These are phyloP conservation scores for Willisornis vidua DNA, from an alignment of 2,113 vertebrate species.

Conservation along the genomic window DNA sequence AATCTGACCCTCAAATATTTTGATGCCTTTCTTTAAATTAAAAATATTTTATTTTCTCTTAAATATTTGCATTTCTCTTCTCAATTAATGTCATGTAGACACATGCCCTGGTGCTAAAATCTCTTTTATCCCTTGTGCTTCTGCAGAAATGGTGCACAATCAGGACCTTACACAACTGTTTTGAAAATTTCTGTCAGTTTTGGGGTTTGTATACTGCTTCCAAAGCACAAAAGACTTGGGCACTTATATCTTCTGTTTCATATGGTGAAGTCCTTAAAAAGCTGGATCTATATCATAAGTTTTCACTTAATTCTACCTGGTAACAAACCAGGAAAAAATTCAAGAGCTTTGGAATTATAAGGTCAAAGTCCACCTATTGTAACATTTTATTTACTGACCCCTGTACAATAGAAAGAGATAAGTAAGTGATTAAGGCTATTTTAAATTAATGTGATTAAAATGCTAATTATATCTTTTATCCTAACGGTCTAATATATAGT, in stretches of 20 bases:
- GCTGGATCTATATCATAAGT: not conserved
- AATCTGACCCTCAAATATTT: not conserved
- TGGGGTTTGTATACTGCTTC: not conserved
- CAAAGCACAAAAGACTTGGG: not conserved
- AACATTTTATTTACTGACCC: conserved; percentile 63
- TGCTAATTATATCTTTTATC: conserved; percentile 66
- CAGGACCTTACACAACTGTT: not conserved
- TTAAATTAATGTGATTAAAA: conserved; percentile 68
- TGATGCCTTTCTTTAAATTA: not conserved
- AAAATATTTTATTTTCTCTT: not conserved
- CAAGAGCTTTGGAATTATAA: conserved; percentile 50
- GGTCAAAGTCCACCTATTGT: conserved; percentile 67
- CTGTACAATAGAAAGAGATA: conserved; percentile 65
- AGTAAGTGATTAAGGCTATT: conserved; percentile 66
- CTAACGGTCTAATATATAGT: conserved; percentile 51
- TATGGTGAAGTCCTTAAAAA: not conserved
- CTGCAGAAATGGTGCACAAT: not conserved
- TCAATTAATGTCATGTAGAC: not conserved
- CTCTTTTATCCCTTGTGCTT: not conserved
- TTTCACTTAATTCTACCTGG: conserved; percentile 54
- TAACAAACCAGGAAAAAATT: conserved; percentile 61
- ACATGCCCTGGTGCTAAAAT: not conserved
- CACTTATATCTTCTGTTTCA: not conserved
- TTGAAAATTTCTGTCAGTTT: not conserved
- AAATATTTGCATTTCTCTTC: not conserved